Evolutionary conservation across 2,113 vertebrate genomes (phyloP), one percentile per base, ranked within the genome.

Genomic region (Trogon melanurus): DNA sequence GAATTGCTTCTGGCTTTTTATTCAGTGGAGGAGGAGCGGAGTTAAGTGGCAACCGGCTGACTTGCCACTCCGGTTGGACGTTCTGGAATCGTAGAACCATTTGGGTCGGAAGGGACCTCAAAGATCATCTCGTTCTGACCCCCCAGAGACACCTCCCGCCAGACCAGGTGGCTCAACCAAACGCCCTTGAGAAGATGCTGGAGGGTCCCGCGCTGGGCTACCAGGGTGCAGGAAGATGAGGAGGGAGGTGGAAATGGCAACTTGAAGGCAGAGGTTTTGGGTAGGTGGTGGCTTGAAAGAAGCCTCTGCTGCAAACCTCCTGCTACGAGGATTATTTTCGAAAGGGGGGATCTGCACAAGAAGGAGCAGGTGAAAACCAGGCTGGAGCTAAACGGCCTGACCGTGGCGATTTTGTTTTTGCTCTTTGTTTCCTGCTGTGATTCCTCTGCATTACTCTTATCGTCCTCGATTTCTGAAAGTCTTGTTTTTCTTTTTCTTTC

Each of bases 371-470:
- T 48, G 3, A 57, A 54, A 69, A 29, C 4, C 9, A 29, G 38
- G 23, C 6, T 78, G 27, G 66, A 80, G 32, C 44, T 1, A 47
- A 78, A 50, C 6, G 4, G 26, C 38, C 44, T 0, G 0, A 53
- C 18, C 2, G 2, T 1, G 1, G 13, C 1, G 0, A 11, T 80
- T 85, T 53, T 91, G 53, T 60, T 60, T 69, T 48, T 80, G 45
- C 19, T 82, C 23, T 53, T 70, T 84, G 29, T 67, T 85, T 93
- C 47, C 58, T 91, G 30, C 60, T 76, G 53, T 47, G 48, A 21
- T 57, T 75, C 16, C 22, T 89, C 48, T 72, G 53, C 72, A 72
- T 61, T 54, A 17, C 58, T 85, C 79, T 36, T 74, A 27, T 83
- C 16, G 15, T 82, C 26, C 56, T 36, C 3, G 0, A 44, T 88